Conservation (phyloP, 1,140 invertebrate genomes). For the Aporrectodea caliginosa region DNA sequence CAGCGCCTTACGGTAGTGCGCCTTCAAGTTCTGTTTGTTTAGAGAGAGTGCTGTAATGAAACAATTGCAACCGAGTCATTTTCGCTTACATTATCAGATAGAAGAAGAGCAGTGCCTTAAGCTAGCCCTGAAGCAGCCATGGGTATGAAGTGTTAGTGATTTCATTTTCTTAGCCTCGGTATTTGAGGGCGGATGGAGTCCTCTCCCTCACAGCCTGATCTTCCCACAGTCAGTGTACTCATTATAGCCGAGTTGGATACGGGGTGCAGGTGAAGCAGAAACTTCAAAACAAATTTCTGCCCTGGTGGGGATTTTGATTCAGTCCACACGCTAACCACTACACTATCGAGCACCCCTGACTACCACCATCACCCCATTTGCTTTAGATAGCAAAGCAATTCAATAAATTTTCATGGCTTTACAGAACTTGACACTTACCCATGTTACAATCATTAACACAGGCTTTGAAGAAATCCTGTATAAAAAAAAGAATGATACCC, state of each 20-base stretch:
- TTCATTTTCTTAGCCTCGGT: too few relatives aligned
- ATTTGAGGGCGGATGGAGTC: too few relatives aligned
- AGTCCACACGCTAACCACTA: neutral
- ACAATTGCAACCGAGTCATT: neutral
- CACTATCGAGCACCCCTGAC: neutral
- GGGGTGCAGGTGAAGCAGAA: neutral
- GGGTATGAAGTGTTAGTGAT: neutral
- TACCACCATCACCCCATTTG: too few relatives aligned
- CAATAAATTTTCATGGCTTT: too few relatives aligned
- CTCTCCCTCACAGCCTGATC: too few relatives aligned
- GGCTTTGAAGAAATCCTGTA: neutral
- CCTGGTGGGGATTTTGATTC: neutral
- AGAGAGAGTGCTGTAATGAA: neutral
- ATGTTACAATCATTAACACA: neutral
- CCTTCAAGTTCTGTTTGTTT: neutral
- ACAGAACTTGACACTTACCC: neutral
- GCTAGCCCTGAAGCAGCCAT: neutral
- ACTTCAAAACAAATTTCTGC: neutral
- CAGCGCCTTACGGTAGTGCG: neutral
- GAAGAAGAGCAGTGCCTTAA: neutral
- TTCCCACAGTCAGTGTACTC: too few relatives aligned
- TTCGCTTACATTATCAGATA: neutral
- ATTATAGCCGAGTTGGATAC: too few relatives aligned
- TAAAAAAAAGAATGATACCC: too few relatives aligned
- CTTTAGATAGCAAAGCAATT: neutral